Evolutionary conservation across 2,113 vertebrate species (phyloP), one percentile per base, ranked within the genome.

Genomic region (Naja naja): DNA sequence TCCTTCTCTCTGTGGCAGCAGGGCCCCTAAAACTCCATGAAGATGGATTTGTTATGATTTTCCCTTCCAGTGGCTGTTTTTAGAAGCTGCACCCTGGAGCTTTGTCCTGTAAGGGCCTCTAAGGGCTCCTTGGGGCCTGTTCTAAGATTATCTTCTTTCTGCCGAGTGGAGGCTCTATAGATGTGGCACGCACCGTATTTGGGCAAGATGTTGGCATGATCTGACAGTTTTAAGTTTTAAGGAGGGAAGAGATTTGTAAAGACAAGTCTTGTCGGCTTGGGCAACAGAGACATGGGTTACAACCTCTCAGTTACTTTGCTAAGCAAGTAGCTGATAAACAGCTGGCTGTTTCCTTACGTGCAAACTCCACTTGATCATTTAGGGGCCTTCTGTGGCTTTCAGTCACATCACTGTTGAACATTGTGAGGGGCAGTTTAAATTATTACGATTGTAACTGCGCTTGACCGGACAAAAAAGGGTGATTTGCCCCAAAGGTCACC

Each of bases 21-120:
- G 52, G 3, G 58, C 53, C 93, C 23, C 88, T 94, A 55, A 45
- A 1, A 64, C 0, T 0, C 1, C 87, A 93, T 89, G 0, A 0
- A 16, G 0, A 12, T 0, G 20, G 2, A 20, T 0, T 0, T 0
- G 16, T 1, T 1, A 0, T 0, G 9, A 1, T 90, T 0, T 86
- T 14, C 89, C 30, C 0, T 27, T 39, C 89, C 92, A 5, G 0
- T 2, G 54, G 9, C 7, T 16, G 1, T 60, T 91, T 4, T 4
- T 64, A 55, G 0, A 0, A 6, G 47, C 8, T 23, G 1, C 45
- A 60, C 54, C 60, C 0, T 0, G 0, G 2, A 55, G 25, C 89
- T 30, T 89, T 47, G 5, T 88, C 0, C 0, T 43, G 90, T 96
- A 94, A 95, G 87, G 87, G 58, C 91, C 89, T 96, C 94, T 0